Base-by-base conservation (phyloP, 2,113 vertebrate genomes). In the Prionailurus viverrinus region DNA sequence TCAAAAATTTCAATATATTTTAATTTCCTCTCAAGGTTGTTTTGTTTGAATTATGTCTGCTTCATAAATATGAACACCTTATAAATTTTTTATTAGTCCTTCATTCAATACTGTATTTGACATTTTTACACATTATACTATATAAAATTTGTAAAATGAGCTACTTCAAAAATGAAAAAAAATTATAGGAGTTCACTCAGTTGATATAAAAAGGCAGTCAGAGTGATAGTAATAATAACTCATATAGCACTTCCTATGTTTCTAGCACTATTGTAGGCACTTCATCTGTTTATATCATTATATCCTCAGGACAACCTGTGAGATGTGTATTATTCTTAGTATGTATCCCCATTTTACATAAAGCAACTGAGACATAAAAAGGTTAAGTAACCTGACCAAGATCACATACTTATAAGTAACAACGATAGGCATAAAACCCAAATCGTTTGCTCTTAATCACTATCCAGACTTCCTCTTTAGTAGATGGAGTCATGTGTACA, bases 271-370 rank as follows among this genome's bases (percentile, higher is more conserved):
- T 58, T 58, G 15, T 31, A 45, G 61, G 55, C 4, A 79, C 7
- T 82, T 80, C 48, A 83, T 3, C 39, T 69, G 78, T 71, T 88
- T 65, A 83, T 87, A 76, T 83, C 21, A 85, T 31, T 79, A 14
- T 4, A 78, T 82, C 33, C n/a, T 90, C 61, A 90, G 45, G 89
- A 65, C 90, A 91, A 78, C 7, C 39, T 68, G 5, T 78, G 55
- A 94, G 27, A 73, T 31, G 71, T 15, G 0, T 65, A 66, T 89
- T 94, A 36, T 51, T n/a, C 61, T 82, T 71, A 76, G 53, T 68
- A 45, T 5, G 81, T 55, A 81, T 78, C 23, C 33, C 71, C n/a
- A 92, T 69, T 85, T 95, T 82, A 73, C 29, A 86, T 82, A 95
- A 93, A 82, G 39, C 29, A 94, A 66, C 9, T 66, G 27, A 86